Base-by-base conservation (phyloP, 1,140 invertebrate species). In the Halictus rubicundus region DNA sequence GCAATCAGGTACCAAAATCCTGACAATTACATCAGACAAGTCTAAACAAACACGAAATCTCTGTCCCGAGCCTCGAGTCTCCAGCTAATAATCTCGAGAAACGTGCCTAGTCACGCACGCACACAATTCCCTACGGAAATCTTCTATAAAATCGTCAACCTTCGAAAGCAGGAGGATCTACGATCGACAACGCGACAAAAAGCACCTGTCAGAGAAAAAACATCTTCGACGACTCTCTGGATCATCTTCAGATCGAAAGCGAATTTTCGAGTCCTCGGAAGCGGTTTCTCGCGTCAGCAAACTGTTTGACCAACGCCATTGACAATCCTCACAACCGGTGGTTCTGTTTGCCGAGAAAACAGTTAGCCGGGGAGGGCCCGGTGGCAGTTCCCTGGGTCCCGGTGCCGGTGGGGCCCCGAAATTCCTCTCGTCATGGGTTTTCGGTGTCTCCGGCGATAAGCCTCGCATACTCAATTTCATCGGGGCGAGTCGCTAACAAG, bases 401-500 rank as follows among this genome's bases (percentile, higher is more conserved):
- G 8, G 9, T 25, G 16, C 14, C 32, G 21, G 7, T 21, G 2
- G 27, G 14, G 3, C 16, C 14, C 14, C 25, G 60, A 61, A 61
- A 61, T 27, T 32, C 60, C 27, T 19, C 60, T 61, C 60, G 25
- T 37, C 60, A 32, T 6, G n/a, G 21, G 39, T 46, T 14, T 12
- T 1, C 16, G 32, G 57, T 37, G 32, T 8, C 52, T 19, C 27
- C 64, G 49, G 49, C 59, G 49, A 52, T 65, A 57, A 80, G 71
- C 49, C 64, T 39, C 68, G 52, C 19, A 46, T 16, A 66, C 25
- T 46, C n/a, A 49, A 57, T 69, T 54, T 27, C 49, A 39, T 54
- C 32, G 61, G 7, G 73, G 25, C 9, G 37, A 27, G 52, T 25
- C 46, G 60, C 25, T 72, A 83, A 72, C 82, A 66, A 73, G 69